phyloP scores from a whole-genome alignment of 1,140 invertebrate species.

The Colletes gigas region DNA sequence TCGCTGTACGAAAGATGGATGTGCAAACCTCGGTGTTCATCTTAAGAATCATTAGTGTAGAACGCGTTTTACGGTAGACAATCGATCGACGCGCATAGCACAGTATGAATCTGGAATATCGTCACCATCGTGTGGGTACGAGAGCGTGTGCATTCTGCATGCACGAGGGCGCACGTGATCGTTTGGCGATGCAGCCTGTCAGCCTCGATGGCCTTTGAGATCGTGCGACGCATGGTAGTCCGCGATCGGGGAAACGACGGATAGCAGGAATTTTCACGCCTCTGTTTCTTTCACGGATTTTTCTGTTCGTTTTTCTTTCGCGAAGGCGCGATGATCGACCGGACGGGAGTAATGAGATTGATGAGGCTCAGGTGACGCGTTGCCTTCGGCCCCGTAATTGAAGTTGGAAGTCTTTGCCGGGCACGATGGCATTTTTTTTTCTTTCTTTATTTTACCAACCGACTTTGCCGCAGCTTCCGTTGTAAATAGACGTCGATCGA shows the following conservation, averaged over 20 bases:
- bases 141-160: background rate
- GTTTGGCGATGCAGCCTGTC: constrained; percentile 27
- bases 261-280: constrained; percentile 3
- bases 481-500: no score
- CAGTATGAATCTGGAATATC: constrained; percentile 22
- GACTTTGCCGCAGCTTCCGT: no score
- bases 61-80: constrained; percentile 20
- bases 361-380: constrained; percentile 10
- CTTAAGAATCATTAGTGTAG: no score
- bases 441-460: no score
- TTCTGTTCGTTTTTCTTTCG: background rate
- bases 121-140: constrained; percentile 1
- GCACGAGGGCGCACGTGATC: constrained; percentile 10
- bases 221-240: background rate
- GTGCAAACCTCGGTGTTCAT: no score
- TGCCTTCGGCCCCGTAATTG: constrained; percentile 1
- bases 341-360: constrained; percentile 32
- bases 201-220: constrained; percentile 12
- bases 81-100: constrained; percentile 40
- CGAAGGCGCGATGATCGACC: constrained; percentile 17
- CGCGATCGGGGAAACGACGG: background rate
- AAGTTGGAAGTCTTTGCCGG: constrained; percentile 1
- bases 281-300: background rate
- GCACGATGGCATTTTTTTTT: background rate
- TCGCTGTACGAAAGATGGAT: no score